Base-by-base conservation (phyloP, 1,140 invertebrate species). In the Papilio polyxenes region DNA sequence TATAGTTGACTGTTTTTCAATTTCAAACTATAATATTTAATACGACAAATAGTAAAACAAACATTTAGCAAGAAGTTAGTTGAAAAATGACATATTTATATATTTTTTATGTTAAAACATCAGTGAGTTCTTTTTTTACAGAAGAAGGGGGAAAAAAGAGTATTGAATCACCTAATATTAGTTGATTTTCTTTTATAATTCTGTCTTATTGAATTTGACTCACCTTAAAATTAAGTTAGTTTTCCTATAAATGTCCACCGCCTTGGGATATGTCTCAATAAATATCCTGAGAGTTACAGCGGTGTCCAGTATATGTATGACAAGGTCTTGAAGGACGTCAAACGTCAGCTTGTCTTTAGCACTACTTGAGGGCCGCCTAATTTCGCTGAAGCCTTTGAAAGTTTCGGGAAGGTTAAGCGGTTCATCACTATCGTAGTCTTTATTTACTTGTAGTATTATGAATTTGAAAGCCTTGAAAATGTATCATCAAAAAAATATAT, bases 231-330 rank as follows among this genome's bases (percentile, higher is more conserved):
- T 88, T 88, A 96, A 96, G 82, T 94, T 92, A 23, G 89, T 95
- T 90, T 87, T 92, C 89, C 87, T 96, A 92, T 93, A 96, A 95
- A 90, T 92, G 80, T 86, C 77, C n/a, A 95, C 92, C 62, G 95
- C 93, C 3, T 94, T 90, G 23, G 95, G 94, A 87, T 96, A 97
- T 40, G 96, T 93, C 48, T 96, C 95, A 59, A 97, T 82, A 85
- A 98, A 97, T 84, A 96, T 88, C 81, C 94, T 94, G 69, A 98
- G 86, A 1, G 96, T 97, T 81, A 96, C 95, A 9, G 96, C 95
- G 56, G 95, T 96, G 89, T 98, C 97, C 82, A 97, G 85, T 17
- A 97, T 86, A 87, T 97, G 97, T 40, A 97, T 87, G n/a, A 97
- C 94, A n/a, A 97, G 90, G 90, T 98, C 97, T 82, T 96, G 95